Conservation (phyloP, 2,888 invertebrate genomes). For the Drosophila rubida region DNA sequence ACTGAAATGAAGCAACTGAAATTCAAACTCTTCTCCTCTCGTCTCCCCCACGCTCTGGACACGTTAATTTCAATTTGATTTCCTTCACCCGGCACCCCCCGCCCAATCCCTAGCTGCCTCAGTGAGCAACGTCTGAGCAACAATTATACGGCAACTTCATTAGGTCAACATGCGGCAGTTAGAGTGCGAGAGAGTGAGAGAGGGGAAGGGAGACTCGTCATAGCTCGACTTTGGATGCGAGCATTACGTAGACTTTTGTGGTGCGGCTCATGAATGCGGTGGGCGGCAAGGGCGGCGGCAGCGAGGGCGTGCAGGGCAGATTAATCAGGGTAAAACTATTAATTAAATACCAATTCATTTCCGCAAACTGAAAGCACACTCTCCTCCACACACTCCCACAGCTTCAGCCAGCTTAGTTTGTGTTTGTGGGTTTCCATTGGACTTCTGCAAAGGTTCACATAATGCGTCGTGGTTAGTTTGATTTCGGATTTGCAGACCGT, state of each 20-base stretch:
- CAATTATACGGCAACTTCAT: constrained; percentile 83
- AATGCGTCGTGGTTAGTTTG: constrained; percentile 65
- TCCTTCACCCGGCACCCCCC: constrained; percentile 56
- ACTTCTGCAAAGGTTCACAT: constrained; percentile 43
- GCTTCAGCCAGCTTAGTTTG: constrained; percentile 23
- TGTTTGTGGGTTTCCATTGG: constrained; percentile 47
- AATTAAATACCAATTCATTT: constrained; percentile 85
- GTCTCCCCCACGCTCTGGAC: constrained; percentile 33
- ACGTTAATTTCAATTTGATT: constrained; percentile 84
- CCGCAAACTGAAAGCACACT: constrained; percentile 77
- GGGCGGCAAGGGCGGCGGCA: constrained; percentile 51
- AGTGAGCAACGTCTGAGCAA: constrained; percentile 68
- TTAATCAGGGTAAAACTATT: constrained; percentile 85
- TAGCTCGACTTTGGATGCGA: constrained; percentile 34
- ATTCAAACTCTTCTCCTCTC: constrained; percentile 45
- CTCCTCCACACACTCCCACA: constrained; percentile 25
- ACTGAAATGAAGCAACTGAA: constrained; percentile 45
- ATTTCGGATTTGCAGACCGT: constrained; percentile 45
- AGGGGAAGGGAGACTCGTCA: constrained; percentile 37
- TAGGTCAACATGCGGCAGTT: constrained; percentile 81
- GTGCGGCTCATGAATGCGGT: constrained; percentile 28
- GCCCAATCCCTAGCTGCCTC: constrained; percentile 23
- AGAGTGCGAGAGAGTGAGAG: background rate
- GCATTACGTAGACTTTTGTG: constrained; percentile 30
- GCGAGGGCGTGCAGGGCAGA: constrained; percentile 67